Base-by-base conservation (phyloP, 1,140 invertebrate genomes). In the Holotrichia oblita region DNA sequence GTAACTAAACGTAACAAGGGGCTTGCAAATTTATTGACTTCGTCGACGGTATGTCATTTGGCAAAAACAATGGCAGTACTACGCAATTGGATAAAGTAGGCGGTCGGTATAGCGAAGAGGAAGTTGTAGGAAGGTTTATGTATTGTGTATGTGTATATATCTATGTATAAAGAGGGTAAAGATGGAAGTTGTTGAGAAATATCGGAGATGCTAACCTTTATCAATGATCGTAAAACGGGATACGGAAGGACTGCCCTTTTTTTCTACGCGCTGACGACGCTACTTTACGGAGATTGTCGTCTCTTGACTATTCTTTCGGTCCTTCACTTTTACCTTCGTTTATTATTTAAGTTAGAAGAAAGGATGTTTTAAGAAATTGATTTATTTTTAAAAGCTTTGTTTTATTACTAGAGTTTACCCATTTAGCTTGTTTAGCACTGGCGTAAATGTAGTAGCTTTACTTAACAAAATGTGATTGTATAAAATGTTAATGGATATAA, bases 251-350 rank as follows among this genome's bases (percentile, higher is more conserved):
- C 17, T 55, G n/a, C n/a, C 48, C 48, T 20, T 55, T 55, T 48
- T 55, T 17, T 17, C 6, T 17, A 14, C 48, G 10, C 48, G 6
- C 27, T 34, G 27, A 34, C 27, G 27, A 4, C 6, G 48, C 48
- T 55, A 55, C 48, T 55, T 55, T 55, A 55, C 48, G 48, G 17
- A 55, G 17, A 55, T 55, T 55, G 48, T 55, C 48, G 48, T 55
- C 48, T 2, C 48, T 55, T 55, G 27, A 17, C 48, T 17, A 6
- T 55, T 17, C 48, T 17, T 17, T 17, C 6, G 17, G 48, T 17
- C 48, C 48, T n/a, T 55, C 48, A 17, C 48, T 55, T 55, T 55
- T 55, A 55, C 17, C 48, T 17, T 55, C 48, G 48, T 55, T 55
- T 55, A 55, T 55, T 55, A 55, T 55, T 55, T 55, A 55, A 17